phyloP scores from a whole-genome alignment of 1,140 invertebrate genomes.

The Drosophila nannoptera region DNA sequence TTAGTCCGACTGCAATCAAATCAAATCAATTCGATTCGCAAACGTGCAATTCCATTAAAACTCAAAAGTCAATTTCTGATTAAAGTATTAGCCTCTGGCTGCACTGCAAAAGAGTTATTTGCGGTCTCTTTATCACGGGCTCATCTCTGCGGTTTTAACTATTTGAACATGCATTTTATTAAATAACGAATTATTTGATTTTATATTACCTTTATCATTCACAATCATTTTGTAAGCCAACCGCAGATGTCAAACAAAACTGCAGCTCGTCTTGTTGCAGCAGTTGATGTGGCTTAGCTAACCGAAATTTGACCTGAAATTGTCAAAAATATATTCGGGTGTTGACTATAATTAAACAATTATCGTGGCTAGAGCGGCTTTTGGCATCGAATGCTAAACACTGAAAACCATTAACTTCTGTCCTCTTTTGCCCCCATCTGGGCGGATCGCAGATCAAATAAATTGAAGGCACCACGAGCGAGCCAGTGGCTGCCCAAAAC shows the following conservation, averaged over 20 bases:
- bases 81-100: slow-evolving; percentile 26
- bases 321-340: slow-evolving; percentile 12
- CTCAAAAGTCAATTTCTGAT: slow-evolving; percentile 29
- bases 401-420: slow-evolving; percentile 23
- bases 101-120: slow-evolving; percentile 26
- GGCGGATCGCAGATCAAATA: slow-evolving; percentile 44
- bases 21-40: slow-evolving; percentile 48
- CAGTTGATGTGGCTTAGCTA: slow-evolving; percentile 14
- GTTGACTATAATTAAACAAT: slow-evolving; percentile 39
- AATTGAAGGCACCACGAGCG: slow-evolving; percentile 51
- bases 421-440: slow-evolving; percentile 36
- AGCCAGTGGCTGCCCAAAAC: slow-evolving; percentile 51
- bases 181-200: not conserved
- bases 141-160: slow-evolving; percentile 7
- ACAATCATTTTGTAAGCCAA: not conserved
- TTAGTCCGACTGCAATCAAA: slow-evolving; percentile 39
- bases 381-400: slow-evolving; percentile 11
- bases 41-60: slow-evolving; percentile 42
- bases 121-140: slow-evolving; percentile 10
- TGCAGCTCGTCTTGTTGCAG: slow-evolving; percentile 11
- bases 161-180: slow-evolving; percentile 5
- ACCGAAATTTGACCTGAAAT: slow-evolving; percentile 18
- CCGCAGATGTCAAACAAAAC: slow-evolving; percentile 36
- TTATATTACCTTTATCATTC: not conserved
- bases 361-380: not conserved